A percentile compares a stretch with the other conserved stretches of the same genome.
These are phyloP conservation scores for Connochaetes taurinus DNA, from an alignment of 2,113 vertebrate genomes.

Conservation along the genomic window DNA sequence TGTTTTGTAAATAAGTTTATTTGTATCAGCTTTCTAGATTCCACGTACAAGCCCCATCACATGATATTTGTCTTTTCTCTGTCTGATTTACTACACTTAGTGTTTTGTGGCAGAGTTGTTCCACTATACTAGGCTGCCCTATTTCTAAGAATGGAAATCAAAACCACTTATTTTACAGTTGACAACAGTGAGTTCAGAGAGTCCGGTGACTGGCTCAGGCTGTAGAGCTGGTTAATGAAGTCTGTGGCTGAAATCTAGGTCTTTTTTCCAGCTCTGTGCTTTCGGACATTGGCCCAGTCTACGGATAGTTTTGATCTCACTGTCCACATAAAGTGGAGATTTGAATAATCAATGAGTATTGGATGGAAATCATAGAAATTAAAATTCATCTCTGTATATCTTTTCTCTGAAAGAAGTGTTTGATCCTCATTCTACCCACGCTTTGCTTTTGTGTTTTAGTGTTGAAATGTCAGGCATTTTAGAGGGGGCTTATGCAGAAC, in stretches of 20 bases:
- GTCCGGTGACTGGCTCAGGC: not conserved
- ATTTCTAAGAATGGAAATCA: conserved; percentile 35
- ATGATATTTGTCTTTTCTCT: not conserved
- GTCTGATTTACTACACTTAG: not conserved
- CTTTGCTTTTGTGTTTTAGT: not conserved
- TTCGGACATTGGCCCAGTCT: not conserved
- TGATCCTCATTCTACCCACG: not conserved
- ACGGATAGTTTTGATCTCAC: not conserved
- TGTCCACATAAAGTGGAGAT: not conserved
- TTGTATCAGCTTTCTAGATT: not conserved
- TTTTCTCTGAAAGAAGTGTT: not conserved
- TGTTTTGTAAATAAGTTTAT: not conserved
- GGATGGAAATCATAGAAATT: not conserved
- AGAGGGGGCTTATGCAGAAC: not conserved
- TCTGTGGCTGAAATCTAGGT: not conserved
- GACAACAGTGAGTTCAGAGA: conserved; percentile 23
- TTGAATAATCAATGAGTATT: not conserved
- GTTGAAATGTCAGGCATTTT: not conserved
- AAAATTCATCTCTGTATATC: not conserved
- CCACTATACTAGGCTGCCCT: conserved; percentile 41
- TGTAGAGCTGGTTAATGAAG: not conserved
- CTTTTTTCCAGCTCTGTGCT: not conserved
- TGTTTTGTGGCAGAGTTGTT: conserved; percentile 32
- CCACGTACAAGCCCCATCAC: not conserved
- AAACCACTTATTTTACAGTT: conserved; percentile 17